phyloP scores from a whole-genome alignment of 2,797 vertebrate genomes.

The Huso huso region DNA sequence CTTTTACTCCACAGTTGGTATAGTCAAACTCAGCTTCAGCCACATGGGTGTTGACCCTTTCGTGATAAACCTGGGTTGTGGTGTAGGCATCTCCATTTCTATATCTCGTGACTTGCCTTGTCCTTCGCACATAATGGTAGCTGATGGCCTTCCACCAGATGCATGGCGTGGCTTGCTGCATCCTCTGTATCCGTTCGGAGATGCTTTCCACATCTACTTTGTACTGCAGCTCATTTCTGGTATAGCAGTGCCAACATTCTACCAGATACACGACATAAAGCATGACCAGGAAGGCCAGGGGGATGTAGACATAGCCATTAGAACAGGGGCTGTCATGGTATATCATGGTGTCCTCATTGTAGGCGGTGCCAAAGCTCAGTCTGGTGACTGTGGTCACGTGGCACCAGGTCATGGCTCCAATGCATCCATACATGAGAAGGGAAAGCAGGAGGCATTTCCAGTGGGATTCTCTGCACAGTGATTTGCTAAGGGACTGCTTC shows the following conservation, averaged over 20 bases:
- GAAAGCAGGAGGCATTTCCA: conserved; percentile 96
- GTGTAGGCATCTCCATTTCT: conserved; percentile 92
- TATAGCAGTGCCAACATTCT: conserved; percentile 94
- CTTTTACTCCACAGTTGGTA: conserved; percentile 85
- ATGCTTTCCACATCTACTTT: conserved; percentile 65
- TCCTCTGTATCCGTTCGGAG: conserved; percentile 73
- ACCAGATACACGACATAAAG: conserved; percentile 90
- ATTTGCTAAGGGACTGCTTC: conserved; percentile 91
- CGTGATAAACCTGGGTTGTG: conserved; percentile 91
- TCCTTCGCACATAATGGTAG: conserved; percentile 91
- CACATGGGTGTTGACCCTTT: conserved; percentile 92
- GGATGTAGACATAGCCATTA: conserved; percentile 94
- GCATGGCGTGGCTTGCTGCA: conserved; percentile 92
- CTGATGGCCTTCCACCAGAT: conserved; percentile 99
- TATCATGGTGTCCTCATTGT: conserved; percentile 90
- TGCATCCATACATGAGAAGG: conserved; percentile 91
- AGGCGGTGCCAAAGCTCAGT: conserved; percentile 85
- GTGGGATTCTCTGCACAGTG: conserved; percentile 87
- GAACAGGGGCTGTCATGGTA: conserved; percentile 94
- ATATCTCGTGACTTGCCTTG: conserved; percentile 88
- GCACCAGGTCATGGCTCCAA: conserved; percentile 94
- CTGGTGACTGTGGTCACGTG: conserved; percentile 93
- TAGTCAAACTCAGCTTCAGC: conserved; percentile 93
- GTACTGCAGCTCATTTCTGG: conserved; percentile 78
- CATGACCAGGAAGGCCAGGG: conserved; percentile 89